These are phyloP conservation scores for Cyrtonyx montezumae DNA, from an alignment of 2,113 vertebrate genomes.

Conservation along the genomic window DNA sequence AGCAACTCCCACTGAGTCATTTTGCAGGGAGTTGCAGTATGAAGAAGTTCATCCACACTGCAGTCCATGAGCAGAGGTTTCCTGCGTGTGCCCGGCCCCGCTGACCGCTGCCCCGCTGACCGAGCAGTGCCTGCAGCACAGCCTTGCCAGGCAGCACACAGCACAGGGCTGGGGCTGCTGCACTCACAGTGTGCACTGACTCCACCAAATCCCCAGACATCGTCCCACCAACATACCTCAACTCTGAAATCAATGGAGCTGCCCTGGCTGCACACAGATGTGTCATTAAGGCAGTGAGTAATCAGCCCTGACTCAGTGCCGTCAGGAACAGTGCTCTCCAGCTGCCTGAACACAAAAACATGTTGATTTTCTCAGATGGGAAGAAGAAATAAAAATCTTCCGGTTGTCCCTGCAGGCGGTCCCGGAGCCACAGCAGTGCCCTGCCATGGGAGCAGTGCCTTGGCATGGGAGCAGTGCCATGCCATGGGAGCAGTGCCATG, in stretches of 20 bases:
- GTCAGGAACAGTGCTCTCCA: neutral
- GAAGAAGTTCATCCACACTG: neutral
- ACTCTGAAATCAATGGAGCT: neutral
- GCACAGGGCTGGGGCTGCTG: neutral
- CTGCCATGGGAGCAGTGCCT: neutral
- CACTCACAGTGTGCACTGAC: neutral
- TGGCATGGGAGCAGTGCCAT: no score
- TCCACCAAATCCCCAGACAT: neutral
- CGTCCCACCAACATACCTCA: neutral
- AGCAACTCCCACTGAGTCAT: neutral
- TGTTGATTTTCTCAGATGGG: neutral
- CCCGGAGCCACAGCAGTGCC: neutral
- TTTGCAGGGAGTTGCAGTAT: neutral
- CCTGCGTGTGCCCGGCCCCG: rapidly evolving
- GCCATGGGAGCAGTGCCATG: neutral
- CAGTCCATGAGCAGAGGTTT: rapidly evolving
- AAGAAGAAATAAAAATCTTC: neutral
- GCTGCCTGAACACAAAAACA: neutral
- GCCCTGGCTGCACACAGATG: rapidly evolving
- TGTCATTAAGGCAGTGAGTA: neutral
- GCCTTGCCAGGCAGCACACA: neutral
- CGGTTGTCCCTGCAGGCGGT: neutral
- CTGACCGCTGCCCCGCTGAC: rapidly evolving
- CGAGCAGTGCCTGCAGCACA: neutral
- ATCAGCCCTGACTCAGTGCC: neutral